Evolutionary conservation across 1,140 invertebrate species (phyloP), one percentile per base, ranked within the genome.

Genomic region (Drosophila burlai): DNA sequence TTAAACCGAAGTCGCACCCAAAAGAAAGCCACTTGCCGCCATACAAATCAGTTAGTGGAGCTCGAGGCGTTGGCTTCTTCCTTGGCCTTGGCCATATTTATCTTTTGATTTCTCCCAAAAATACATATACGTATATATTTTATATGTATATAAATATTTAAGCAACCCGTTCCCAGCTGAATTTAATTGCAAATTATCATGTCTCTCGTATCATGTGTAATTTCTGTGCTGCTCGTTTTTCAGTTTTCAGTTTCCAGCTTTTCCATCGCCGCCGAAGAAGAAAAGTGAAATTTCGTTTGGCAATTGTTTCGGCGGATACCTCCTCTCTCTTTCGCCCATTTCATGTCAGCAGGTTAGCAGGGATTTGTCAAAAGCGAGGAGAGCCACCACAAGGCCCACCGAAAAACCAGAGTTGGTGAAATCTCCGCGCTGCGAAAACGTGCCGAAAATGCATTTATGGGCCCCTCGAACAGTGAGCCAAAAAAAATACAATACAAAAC

Each of bases 271-370:
- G 26, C 49, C 26, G 26, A 50, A 29, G 61, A 74, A 69, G 80
- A 87, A 86, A 86, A 86, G 83, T 86, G 83, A 86, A 86, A 86
- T 86, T 87, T 57, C 80, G 68, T 54, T 67, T 46, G 57, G 49
- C 54, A 78, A 61, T 78, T 78, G 65, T 69, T 60, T 76, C 42
- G 52, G 34, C 55, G 46, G n/a, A 50, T 36, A 15, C 43, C 52
- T 61, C 46, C 52, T 65, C 46, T 49, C 63, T 58, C 59, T 72
- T 57, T 59, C 65, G 38, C 46, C 64, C 72, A 61, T 73, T 73
- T 74, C 84, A 86, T 83, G 84, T 87, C 83, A 89, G 80, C 83
- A 59, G 84, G 83, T 89, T 89, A 87, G 83, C 83, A 87, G 83
- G 84, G 84, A 87, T 87, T 89, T 87, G 67, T 68, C 49, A 71